Evolutionary conservation across 2,888 invertebrate genomes (phyloP).

Genomic region (Metallyticus violacea): DNA sequence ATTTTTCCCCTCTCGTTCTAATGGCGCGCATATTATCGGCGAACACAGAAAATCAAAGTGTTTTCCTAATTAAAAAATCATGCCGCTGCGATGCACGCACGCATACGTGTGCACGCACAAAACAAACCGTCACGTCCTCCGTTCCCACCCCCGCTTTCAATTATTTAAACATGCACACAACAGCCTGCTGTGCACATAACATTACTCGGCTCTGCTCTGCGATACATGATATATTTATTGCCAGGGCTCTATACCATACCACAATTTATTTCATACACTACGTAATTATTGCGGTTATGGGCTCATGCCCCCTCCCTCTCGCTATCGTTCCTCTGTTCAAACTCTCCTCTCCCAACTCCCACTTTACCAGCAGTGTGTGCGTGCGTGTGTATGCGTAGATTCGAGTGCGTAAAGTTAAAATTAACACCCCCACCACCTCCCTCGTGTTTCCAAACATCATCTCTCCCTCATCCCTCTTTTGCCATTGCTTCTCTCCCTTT

Average conservation of each 20-base stretch:
- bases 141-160: not conserved
- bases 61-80: conserved; percentile 16
- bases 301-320: not conserved
- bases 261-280: conserved; percentile 28
- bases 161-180: conserved; percentile 17
- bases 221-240: conserved; percentile 27
- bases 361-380: no score
- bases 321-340: not conserved
- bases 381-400: no score
- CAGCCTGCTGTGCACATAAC: conserved; percentile 1
- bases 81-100: not conserved
- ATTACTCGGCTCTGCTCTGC: not conserved
- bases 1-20: not conserved
- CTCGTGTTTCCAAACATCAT: not conserved
- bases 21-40: conserved; percentile 1
- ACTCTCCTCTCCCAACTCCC: not conserved
- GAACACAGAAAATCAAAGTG: conserved; percentile 12
- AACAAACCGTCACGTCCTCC: not conserved
- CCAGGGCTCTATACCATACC: conserved; percentile 21
- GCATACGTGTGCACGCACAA: not conserved
- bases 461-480: not conserved
- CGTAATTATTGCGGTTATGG: conserved; percentile 28
- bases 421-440: conserved; percentile 17
- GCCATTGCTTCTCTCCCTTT: not conserved
- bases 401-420: conserved; percentile 27